phyloP scores from a whole-genome alignment of 2,113 vertebrate species.

The Carlito syrichta region DNA sequence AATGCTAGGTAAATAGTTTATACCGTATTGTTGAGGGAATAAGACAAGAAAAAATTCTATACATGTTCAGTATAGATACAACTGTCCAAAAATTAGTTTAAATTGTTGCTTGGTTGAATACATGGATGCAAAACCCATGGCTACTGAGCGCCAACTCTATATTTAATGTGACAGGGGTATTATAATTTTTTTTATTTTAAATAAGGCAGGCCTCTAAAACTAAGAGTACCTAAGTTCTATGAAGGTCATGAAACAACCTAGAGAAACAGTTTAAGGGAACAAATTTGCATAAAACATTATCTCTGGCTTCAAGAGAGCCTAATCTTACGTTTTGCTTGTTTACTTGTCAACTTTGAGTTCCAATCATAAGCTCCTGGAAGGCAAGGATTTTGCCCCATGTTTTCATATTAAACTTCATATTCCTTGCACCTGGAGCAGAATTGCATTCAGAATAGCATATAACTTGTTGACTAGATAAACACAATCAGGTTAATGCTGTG shows the following conservation, averaged over 20 bases:
- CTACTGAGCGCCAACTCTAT: not conserved
- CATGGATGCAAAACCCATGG: not conserved
- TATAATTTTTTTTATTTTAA: slow-evolving; percentile 43
- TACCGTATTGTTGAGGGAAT: not conserved
- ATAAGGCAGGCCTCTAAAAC: slow-evolving; percentile 18
- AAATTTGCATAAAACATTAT: not conserved
- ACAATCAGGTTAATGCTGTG: not conserved
- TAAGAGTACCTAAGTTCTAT: not conserved
- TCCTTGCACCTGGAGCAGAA: not conserved
- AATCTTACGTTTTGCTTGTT: slow-evolving; percentile 38
- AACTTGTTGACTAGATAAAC: not conserved
- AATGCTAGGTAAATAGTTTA: not conserved
- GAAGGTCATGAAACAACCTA: not conserved
- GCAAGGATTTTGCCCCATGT: slow-evolving; percentile 35
- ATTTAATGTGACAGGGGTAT: not conserved
- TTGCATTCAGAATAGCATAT: slow-evolving; percentile 8
- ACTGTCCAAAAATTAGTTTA: not conserved
- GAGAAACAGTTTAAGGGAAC: not conserved
- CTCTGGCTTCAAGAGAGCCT: slow-evolving; percentile 1
- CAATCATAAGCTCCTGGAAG: slow-evolving; percentile 42
- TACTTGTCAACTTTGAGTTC: slow-evolving; percentile 48
- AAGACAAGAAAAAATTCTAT: not conserved
- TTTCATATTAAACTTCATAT: slow-evolving; percentile 52
- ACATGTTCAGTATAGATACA: not conserved
- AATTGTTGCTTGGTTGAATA: not conserved